Evolutionary conservation across 2,113 vertebrate species (phyloP).

Genomic region (Thermophis baileyi): DNA sequence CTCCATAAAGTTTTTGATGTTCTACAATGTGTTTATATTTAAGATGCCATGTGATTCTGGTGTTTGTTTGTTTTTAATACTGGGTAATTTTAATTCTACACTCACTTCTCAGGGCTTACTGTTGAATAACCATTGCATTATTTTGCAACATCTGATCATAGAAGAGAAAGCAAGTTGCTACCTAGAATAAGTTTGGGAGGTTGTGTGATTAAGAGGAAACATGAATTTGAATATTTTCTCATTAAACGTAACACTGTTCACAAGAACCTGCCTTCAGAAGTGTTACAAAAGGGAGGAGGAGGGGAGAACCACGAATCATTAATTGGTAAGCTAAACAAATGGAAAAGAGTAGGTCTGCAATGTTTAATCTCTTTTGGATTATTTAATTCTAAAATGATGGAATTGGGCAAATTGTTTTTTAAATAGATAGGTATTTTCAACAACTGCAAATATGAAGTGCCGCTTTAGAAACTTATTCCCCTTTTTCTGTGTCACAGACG

Average conservation of each 20-base stretch:
- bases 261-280: neutral
- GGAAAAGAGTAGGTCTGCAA: neutral
- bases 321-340: too few relatives aligned
- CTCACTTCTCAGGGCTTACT: neutral
- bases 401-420: neutral
- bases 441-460: neutral
- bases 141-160: neutral
- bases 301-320: neutral
- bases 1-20: neutral
- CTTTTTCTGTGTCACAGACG: neutral
- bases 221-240: neutral
- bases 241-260: neutral
- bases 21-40: neutral
- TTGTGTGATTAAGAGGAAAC: slow-evolving; percentile 5
- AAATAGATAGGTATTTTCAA: neutral
- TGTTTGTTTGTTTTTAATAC: neutral
- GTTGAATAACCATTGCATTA: neutral
- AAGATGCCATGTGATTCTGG: neutral
- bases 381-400: neutral
- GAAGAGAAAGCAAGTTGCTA: neutral
- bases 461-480: neutral
- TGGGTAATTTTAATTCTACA: neutral
- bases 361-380: neutral
- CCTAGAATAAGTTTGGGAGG: neutral
- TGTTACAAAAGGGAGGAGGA: neutral